Conservation (phyloP, 2,888 invertebrate genomes). For the Caenorhabditis imperialis region DNA sequence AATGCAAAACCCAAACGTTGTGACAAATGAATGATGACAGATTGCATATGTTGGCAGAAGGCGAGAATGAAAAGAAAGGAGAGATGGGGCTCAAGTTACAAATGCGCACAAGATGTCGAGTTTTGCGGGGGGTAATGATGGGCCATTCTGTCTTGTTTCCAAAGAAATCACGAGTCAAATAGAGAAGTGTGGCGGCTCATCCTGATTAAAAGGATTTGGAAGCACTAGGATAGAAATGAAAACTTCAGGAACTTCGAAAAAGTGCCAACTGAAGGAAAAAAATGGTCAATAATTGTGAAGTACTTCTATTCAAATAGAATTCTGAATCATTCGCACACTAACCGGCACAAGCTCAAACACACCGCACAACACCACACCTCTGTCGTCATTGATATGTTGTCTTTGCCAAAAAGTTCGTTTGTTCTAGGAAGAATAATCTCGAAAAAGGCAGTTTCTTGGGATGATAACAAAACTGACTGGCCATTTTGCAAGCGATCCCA, state of each 20-base stretch:
- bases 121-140: conserved; percentile 36
- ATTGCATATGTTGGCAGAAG: conserved; percentile 49
- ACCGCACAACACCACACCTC: conserved; percentile 32
- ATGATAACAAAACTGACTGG: no score
- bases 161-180: not conserved
- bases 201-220: conserved; percentile 1
- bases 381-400: conserved; percentile 42
- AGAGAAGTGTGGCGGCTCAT: no score
- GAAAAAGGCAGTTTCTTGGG: no score
- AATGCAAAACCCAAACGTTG: conserved; percentile 15
- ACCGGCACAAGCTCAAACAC: conserved; percentile 51
- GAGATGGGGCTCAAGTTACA: conserved; percentile 42
- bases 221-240: conserved; percentile 2
- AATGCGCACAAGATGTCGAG: conserved; percentile 45
- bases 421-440: conserved; percentile 9
- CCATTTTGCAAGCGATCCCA: no score
- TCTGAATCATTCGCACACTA: conserved; percentile 53
- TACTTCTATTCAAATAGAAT: conserved; percentile 45
- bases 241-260: not conserved
- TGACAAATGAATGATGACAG: conserved; percentile 49
- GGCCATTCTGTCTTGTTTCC: conserved; percentile 10
- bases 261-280: not conserved
- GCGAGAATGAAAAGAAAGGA: conserved; percentile 5
- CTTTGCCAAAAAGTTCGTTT: conserved; percentile 8
- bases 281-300: conserved; percentile 19